Base-by-base conservation (phyloP, 2,888 invertebrate species). In the Eristalinus sepulchralis region DNA sequence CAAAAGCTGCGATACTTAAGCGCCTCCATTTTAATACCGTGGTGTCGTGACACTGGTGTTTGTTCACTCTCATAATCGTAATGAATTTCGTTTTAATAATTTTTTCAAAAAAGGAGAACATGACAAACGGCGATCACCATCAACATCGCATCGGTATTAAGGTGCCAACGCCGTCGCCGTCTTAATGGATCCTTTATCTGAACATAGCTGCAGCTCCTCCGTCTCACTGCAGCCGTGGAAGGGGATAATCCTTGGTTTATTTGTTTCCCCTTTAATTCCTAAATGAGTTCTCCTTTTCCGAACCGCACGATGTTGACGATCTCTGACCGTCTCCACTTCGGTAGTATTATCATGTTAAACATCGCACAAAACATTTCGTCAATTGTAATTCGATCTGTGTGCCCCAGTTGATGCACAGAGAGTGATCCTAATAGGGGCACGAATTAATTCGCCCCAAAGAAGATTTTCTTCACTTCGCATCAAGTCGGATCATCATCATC, bases 1-100 rank as follows among this genome's bases (percentile, higher is more conserved):
- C 13, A 70, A 81, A 78, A 82, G 82, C 78, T 67, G 86, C 77
- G 78, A 86, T 83, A 83, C 75, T 86, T 83, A 86, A 86, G 86
- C 86, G 86, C 86, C 86, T 86, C 71, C 78, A 73, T 79, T 60
- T 57, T 86, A 79, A 83, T 83, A 62, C 78, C 77, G 67, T 75
- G 83, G 86, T 86, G 86, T 86, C 86, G 86, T 86, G 86, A 86
- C 86, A 86, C 79, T 75, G 86, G 86, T 86, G 83, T 86, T 83
- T 86, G 66, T 79, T 79, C 78, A 79, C 79, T 82, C 73, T 70
- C 60, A 71, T 86, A 81, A 82, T 85, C 85, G 59, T 73, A 83
- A 83, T 83, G 79, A 86, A 83, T 83, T 86, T 72, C 71, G 63
- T 67, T 83, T 83, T 82, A 83, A 86, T 86, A 83, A 71, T 66